Base-by-base conservation (phyloP, 2,888 invertebrate species). In the Neria commutata region DNA sequence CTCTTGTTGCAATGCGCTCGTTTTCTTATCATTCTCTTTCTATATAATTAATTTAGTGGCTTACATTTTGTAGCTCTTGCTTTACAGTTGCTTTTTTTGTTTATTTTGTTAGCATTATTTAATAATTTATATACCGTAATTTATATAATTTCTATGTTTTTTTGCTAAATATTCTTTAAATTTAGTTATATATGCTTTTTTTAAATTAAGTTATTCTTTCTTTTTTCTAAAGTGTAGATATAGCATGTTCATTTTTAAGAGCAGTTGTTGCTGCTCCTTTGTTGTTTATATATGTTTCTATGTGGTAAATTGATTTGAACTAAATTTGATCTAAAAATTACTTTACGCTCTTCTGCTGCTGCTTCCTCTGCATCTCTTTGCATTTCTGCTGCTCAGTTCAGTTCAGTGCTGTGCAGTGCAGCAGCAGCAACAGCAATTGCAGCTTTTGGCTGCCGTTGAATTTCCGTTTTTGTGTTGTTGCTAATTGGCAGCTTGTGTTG, bases 261-360 rank as follows among this genome's bases (percentile, higher is more conserved):
- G n/a, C n/a, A n/a, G n/a, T n/a, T n/a, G n/a, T n/a, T n/a, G n/a
- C n/a, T n/a, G 6, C 29, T 10, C 25, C 1, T 34, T 34, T 33
- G 33, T 50, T 34, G 42, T 19, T 42, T 42, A 5, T 42, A 19
- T 5, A 5, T 19, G 19, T 21, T 37, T 37, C 14, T 37, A 3
- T 53, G 24, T 26, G 26, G 10, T 2, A 26, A 26, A 10, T 23
- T 24, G 48, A 51, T 64, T 72, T 75, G 67, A 73, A 77, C 77
- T 77, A 77, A 76, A 76, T 72, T 76, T 77, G 68, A 69, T 71
- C 74, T 75, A 77, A 73, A 74, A 64, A 71, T 70, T 67, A 64
- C 63, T 68, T 73, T 64, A 69, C 64, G 65, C 70, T 67, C 29
- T 49, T 49, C 33, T 33, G 29, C 45, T 40, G 33, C 33, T 37